These are phyloP conservation scores for Heliothis subflexa DNA, from an alignment of 1,140 invertebrate genomes.

Conservation along the genomic window DNA sequence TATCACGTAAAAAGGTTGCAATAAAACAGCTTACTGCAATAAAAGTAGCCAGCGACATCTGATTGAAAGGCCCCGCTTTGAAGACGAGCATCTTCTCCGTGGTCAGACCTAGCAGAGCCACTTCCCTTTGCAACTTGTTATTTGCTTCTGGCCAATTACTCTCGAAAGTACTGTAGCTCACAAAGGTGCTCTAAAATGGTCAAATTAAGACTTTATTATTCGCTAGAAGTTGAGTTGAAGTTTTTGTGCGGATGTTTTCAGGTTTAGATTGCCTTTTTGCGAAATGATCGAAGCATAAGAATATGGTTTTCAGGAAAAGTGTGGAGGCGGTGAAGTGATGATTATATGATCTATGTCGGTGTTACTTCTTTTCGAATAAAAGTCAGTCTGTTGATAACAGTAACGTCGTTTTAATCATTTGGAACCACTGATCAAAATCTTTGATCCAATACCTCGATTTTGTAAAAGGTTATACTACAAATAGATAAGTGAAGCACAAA, in stretches of 20 bases:
- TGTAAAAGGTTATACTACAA: neutral
- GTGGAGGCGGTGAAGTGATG: too few relatives aligned
- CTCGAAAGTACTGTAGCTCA: conserved; percentile 63
- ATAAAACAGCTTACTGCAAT: conserved; percentile 57
- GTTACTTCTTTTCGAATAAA: too few relatives aligned
- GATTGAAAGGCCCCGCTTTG: conserved; percentile 65
- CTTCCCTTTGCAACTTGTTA: conserved; percentile 54
- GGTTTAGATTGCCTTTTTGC: too few relatives aligned
- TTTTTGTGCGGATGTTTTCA: too few relatives aligned
- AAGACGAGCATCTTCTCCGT: conserved; percentile 61
- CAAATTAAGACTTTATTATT: neutral
- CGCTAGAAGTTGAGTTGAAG: too few relatives aligned
- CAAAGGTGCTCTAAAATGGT: conserved; percentile 59
- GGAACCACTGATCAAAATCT: too few relatives aligned
- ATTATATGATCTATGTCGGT: too few relatives aligned
- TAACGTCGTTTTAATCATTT: too few relatives aligned
- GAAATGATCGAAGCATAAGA: too few relatives aligned
- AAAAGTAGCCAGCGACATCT: conserved; percentile 67
- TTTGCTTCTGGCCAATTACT: conserved; percentile 59
- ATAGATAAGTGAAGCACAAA: neutral
- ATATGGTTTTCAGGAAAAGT: too few relatives aligned
- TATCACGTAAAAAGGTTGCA: neutral
- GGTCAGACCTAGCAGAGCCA: conserved; percentile 55
- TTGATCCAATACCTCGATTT: too few relatives aligned
- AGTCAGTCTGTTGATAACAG: too few relatives aligned